Evolutionary conservation across 2,113 vertebrate genomes (phyloP).

Genomic region (Lepus americanus): DNA sequence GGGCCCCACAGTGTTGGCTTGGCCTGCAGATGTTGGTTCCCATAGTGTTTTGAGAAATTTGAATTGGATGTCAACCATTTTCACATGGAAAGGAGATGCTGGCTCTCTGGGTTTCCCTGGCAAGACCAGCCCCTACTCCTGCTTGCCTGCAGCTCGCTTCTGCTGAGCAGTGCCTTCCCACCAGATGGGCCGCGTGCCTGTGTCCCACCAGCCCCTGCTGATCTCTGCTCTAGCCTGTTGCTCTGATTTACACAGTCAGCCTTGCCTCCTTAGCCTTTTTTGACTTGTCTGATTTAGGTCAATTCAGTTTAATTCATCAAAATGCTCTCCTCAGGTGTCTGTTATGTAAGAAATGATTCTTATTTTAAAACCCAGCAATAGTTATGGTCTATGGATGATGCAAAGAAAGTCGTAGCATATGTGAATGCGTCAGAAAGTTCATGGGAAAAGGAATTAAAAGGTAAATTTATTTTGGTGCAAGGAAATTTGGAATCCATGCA

Average conservation of each 20-base stretch:
- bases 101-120: neutral
- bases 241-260: neutral
- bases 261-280: neutral
- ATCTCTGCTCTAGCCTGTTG: neutral
- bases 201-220: neutral
- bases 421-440: no score
- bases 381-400: neutral
- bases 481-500: no score
- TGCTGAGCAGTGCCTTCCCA: neutral
- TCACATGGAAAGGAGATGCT: neutral
- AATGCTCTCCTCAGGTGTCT: neutral
- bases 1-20: neutral
- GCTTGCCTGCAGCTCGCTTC: neutral
- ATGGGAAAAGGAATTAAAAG: no score
- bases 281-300: neutral
- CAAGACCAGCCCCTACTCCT: neutral
- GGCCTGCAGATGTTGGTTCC: neutral
- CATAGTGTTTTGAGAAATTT: neutral
- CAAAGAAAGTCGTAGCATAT: neutral
- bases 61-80: neutral
- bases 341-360: neutral
- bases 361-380: neutral
- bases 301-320: neutral
- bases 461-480: no score
- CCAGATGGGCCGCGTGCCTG: fast-evolving